Evolutionary conservation across 2,797 vertebrate genomes (phyloP), one percentile per base, ranked within the genome.

Genomic region (Semotilus atromaculatus): DNA sequence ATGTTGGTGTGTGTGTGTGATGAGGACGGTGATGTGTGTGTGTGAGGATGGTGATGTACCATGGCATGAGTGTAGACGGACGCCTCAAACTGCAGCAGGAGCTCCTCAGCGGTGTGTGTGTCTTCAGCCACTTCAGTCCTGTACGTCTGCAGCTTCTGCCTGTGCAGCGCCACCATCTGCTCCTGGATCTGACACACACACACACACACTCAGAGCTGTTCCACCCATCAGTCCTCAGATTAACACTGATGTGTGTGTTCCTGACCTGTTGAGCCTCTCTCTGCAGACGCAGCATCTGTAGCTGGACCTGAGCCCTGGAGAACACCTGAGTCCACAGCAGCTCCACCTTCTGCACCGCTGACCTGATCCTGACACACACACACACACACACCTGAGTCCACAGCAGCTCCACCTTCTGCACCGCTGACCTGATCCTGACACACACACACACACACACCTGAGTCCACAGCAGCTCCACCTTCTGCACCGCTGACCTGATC

Each of bases 321-420:
- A 93, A 94, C 4, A 89, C 92, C 84, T 92, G 93, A 73, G 93
- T 92, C 96, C 95, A 95, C 85, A 96, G 90, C 86, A 95, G 87
- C 90, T 94, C 94, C 77, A 95, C 93, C 78, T 95, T 94, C 4
- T 94, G 90, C 87, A 95, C 92, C 1, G 94, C 94, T 8, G 92
- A 86, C 13, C 88, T 93, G 76, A 96, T 94, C 89, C 95, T 96
- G 62, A 29, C 11, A 43, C 34, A 72, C 13, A 82, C 31, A 48
- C 45, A 48, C 45, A 51, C 29, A 31, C 34, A 51, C n/a, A 29
- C 19, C 31, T 34, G 31, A 34, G 31, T 34, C 31, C 31, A 34
- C 31, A 34, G 31, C 31, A 34, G 87, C 90, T 94, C 94, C 77
- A 95, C 93, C 78, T 95, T 94, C 4, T 94, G 90, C 87, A 95